Percentiles rank a stretch among this genome's conserved stretches.
phyloP scores from a whole-genome alignment of 1,140 invertebrate species.

The Magallana ariakensis region DNA sequence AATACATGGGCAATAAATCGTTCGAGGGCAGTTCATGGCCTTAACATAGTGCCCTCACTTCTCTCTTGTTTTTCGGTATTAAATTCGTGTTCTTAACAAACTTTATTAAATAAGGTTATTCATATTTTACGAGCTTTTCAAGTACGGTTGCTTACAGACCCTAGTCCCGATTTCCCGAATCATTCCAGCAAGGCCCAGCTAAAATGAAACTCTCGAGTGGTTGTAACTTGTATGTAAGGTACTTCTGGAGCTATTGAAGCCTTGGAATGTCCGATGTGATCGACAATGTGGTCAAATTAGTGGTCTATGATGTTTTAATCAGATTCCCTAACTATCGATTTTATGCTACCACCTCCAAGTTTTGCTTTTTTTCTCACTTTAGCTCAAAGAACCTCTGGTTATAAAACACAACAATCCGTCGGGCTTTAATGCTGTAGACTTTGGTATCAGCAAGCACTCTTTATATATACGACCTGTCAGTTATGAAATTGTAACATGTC shows the following conservation, averaged over 20 bases:
- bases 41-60: no score
- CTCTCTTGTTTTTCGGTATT: no score
- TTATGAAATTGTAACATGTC: background rate
- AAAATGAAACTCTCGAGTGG: constrained; percentile 13
- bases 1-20: no score
- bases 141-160: background rate
- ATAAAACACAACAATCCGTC: background rate
- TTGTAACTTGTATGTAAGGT: background rate
- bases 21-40: no score
- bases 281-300: background rate
- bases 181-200: background rate
- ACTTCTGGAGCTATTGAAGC: background rate
- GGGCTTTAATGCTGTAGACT: background rate
- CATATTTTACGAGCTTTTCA: background rate
- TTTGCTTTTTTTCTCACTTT: background rate
- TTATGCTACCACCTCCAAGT: background rate
- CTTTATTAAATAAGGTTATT: background rate
- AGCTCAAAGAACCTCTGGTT: background rate
- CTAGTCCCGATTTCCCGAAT: background rate
- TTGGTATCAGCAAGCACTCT: constrained; percentile 10
- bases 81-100: background rate
- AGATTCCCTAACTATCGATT: background rate
- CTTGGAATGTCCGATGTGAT: background rate
- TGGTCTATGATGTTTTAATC: background rate
- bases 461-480: background rate